phyloP scores from a whole-genome alignment of 2,888 invertebrate species.

The Lissocephala sabroskyi region DNA sequence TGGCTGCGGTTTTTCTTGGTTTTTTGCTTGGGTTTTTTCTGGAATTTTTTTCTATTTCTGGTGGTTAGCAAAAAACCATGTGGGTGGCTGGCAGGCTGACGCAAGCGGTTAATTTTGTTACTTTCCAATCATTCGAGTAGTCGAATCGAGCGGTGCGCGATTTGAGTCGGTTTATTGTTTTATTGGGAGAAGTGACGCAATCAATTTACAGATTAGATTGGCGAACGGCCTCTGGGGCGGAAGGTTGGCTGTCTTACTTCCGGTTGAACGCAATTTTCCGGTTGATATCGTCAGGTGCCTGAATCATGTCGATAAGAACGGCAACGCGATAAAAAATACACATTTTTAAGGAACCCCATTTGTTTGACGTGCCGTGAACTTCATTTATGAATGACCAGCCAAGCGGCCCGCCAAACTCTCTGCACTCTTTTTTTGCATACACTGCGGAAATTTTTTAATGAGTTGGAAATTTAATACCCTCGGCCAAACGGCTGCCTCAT shows the following conservation, averaged over 20 bases:
- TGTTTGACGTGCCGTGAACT: too few relatives aligned
- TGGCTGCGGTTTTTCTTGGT: conserved; percentile 16
- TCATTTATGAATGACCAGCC: too few relatives aligned
- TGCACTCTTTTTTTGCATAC: conserved; percentile 40
- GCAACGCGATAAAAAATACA: too few relatives aligned
- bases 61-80: conserved; percentile 18
- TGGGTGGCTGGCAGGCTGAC: conserved; percentile 42
- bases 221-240: too few relatives aligned
- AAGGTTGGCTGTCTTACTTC: background rate
- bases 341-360: too few relatives aligned
- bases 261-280: background rate
- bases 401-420: too few relatives aligned
- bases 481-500: background rate
- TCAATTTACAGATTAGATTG: conserved; percentile 30
- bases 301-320: too few relatives aligned
- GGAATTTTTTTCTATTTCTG: conserved; percentile 17
- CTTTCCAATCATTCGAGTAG: conserved; percentile 55
- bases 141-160: conserved; percentile 22
- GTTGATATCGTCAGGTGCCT: too few relatives aligned
- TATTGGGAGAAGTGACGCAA: conserved; percentile 22
- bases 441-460: conserved; percentile 61
- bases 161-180: conserved; percentile 11
- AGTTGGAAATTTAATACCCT: conserved; percentile 62
- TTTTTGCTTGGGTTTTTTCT: conserved; percentile 11
- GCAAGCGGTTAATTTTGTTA: conserved; percentile 47